Conservation (phyloP, 2,888 invertebrate species). For the Aquatica leii region DNA sequence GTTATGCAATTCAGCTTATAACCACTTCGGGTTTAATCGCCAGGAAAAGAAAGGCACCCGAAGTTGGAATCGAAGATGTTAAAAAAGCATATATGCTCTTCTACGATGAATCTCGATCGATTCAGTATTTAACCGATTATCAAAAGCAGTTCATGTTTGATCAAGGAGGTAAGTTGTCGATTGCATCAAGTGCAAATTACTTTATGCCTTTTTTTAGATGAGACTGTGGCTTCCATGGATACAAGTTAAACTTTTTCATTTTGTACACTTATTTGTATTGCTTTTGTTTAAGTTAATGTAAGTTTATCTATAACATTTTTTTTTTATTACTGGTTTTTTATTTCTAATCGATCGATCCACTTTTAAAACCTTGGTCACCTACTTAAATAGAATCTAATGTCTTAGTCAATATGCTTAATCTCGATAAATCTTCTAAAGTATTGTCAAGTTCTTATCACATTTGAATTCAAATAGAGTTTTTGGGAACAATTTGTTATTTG, state of each 20-base stretch:
- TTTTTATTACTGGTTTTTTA: too few species aligned
- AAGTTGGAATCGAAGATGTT: slow-evolving; percentile 88
- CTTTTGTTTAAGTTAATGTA: too few species aligned
- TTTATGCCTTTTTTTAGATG: slow-evolving; percentile 14
- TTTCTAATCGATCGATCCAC: too few species aligned
- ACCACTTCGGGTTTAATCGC: slow-evolving; percentile 96
- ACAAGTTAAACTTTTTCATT: slow-evolving; percentile 11
- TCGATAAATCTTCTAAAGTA: too few species aligned
- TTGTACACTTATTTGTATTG: slow-evolving; percentile 1
- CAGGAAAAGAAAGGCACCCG: slow-evolving; percentile 84
- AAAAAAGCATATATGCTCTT: slow-evolving; percentile 95
- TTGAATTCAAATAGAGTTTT: too few species aligned
- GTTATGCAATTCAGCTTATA: slow-evolving; percentile 98
- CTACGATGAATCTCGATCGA: slow-evolving; percentile 91
- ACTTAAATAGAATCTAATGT: too few species aligned
- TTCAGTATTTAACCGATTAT: slow-evolving; percentile 93
- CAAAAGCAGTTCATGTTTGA: slow-evolving; percentile 96
- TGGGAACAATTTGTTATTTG: too few species aligned
- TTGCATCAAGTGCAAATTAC: background rate
- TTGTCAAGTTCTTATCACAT: too few species aligned
- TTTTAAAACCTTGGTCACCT: too few species aligned
- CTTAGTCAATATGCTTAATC: too few species aligned
- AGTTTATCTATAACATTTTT: too few species aligned
- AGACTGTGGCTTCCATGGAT: slow-evolving; percentile 20
- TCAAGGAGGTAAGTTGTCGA: slow-evolving; percentile 59